phyloP scores from a whole-genome alignment of 2,797 vertebrate genomes.

The Chanos chanos region DNA sequence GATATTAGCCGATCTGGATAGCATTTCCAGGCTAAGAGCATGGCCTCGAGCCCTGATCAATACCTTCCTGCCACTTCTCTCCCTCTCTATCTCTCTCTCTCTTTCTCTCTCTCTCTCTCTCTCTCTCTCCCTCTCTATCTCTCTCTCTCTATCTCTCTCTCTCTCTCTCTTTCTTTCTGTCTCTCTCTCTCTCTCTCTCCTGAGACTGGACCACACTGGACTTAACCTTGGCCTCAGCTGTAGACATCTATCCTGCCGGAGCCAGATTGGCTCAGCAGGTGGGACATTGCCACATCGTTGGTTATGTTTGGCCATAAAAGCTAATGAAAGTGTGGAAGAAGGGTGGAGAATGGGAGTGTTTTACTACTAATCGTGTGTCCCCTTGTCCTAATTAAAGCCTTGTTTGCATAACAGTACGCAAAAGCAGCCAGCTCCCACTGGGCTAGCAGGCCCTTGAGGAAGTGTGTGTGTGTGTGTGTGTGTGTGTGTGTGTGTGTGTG shows the following conservation, averaged over 20 bases:
- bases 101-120: too few species aligned
- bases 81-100: too few species aligned
- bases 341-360: constrained; percentile 36
- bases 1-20: too few species aligned
- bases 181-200: too few species aligned
- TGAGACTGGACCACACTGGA: too few species aligned
- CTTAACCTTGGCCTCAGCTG: constrained; percentile 44
- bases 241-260: constrained; percentile 49
- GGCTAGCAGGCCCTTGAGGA: not conserved
- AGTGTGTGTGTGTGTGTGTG: not conserved
- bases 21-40: too few species aligned
- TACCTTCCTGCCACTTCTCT: too few species aligned
- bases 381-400: constrained; percentile 58
- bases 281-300: constrained; percentile 9
- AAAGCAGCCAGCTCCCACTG: constrained; percentile 31
- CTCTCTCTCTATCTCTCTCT: too few species aligned
- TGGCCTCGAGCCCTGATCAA: too few species aligned
- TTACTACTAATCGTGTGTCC: constrained; percentile 54
- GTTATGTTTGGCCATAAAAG: constrained; percentile 56
- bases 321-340: constrained; percentile 36
- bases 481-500: constrained; percentile 13
- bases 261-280: constrained; percentile 51
- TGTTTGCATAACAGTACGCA: constrained; percentile 54
- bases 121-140: too few species aligned
- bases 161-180: too few species aligned